Base-by-base conservation (phyloP, 2,113 vertebrate species). In the Siphamia tubifer region DNA sequence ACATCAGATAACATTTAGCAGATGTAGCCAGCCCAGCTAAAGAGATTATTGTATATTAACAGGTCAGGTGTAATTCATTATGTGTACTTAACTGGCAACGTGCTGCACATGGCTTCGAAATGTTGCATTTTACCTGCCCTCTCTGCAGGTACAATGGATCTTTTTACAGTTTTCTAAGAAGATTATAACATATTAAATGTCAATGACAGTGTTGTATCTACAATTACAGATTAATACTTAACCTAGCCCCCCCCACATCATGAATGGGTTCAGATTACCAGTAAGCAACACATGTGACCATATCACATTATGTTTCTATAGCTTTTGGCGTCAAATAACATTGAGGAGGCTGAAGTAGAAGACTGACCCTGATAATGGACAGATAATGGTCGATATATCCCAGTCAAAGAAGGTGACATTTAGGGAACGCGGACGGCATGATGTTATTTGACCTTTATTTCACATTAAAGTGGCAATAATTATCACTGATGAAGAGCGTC, bases 1-100 rank as follows among this genome's bases (percentile, higher is more conserved):
- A 35, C 61, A 68, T 79, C 54, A 58, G 40, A 68, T 57, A 68
- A 45, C 51, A 35, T 76, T 69, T 65, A 71, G 54, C 64, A 73
- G 69, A 67, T 15, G 47, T 30, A 32, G 6, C 54, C 15, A 35
- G 12, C 7, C 20, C 43, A 73, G 49, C 30, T 13, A 17, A 54
- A 42, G 27, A 38, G 53, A 73, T 75, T 31, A 58, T 45, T 65
- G 47, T 28, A 34, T 48, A 68, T 54, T 54, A 78, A 48, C 57
- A 62, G 45, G 48, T 58, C 53, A 47, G 61, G 30, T 48, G 23
- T 39, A 19, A 47, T 67, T 67, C 16, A 71, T 66, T 39, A 38
- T n/a, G 19, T 20, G 20, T 58, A 24, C 28, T 60, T 24, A 66
- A 40, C 1, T 0, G 49, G 7, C n/a, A 32, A 17, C 53, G 34